phyloP scores from a whole-genome alignment of 2,797 vertebrate genomes.

The Coregonus sp. region DNA sequence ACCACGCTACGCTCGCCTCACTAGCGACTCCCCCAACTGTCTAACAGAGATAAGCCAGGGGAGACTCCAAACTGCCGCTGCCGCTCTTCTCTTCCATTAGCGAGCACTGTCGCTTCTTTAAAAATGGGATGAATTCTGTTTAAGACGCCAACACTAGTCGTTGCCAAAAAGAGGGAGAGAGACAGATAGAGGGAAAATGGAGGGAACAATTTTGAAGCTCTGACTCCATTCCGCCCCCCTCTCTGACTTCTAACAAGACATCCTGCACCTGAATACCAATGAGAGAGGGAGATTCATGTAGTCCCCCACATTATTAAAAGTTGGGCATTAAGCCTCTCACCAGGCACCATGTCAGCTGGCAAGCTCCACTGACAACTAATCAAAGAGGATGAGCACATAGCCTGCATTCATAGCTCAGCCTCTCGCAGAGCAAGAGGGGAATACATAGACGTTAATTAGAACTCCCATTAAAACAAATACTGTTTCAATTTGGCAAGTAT shows the following conservation, averaged over 20 bases:
- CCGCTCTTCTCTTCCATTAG: slow-evolving; percentile 75
- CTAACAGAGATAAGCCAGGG: slow-evolving; percentile 96
- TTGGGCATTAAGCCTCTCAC: slow-evolving; percentile 80
- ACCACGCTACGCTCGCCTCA: slow-evolving; percentile 72
- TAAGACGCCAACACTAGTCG: slow-evolving; percentile 70
- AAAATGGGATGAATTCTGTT: slow-evolving; percentile 80
- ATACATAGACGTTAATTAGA: slow-evolving; percentile 80
- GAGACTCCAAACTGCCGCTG: slow-evolving; percentile 75
- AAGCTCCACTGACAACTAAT: slow-evolving; percentile 75
- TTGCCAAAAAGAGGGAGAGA: slow-evolving; percentile 62
- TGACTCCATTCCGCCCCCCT: slow-evolving; percentile 55
- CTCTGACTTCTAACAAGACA: slow-evolving; percentile 79
- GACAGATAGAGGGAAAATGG: slow-evolving; percentile 55
- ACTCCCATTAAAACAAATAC: slow-evolving; percentile 82
- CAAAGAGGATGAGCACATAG: slow-evolving; percentile 79
- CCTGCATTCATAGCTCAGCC: slow-evolving; percentile 76
- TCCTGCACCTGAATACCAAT: slow-evolving; percentile 81
- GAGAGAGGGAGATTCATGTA: slow-evolving; percentile 74
- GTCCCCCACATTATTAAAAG: slow-evolving; percentile 81
- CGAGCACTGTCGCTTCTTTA: slow-evolving; percentile 71
- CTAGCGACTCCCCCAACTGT: slow-evolving; percentile 98
- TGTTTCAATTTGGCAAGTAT: slow-evolving; percentile 81
- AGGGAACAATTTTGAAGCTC: slow-evolving; percentile 71
- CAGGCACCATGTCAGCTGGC: slow-evolving; percentile 82
- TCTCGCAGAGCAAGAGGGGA: slow-evolving; percentile 70